Conservation (phyloP, 2,888 invertebrate species). For the Sipha maydis region DNA sequence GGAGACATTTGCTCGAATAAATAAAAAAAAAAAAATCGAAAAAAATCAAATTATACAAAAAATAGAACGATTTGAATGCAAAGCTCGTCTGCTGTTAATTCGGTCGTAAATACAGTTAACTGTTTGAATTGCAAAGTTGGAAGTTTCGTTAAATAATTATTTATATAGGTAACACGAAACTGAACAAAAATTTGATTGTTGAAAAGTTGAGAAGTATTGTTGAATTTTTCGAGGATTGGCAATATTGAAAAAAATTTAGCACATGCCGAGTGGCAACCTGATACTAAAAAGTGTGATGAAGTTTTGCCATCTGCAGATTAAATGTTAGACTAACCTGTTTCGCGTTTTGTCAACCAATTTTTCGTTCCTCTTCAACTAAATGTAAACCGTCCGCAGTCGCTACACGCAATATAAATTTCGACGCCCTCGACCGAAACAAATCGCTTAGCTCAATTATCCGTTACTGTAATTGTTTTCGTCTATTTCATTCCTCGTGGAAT, state of each 20-base stretch:
- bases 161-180: too few relatives aligned
- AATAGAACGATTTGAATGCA: not conserved
- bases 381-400: not conserved
- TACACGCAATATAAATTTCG: constrained; percentile 2
- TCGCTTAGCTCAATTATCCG: constrained; percentile 38
- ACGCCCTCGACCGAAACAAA: constrained; percentile 41
- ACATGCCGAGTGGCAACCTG: not conserved
- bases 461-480: not conserved
- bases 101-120: not conserved
- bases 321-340: not conserved
- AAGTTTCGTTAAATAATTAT: not conserved
- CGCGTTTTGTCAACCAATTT: constrained; percentile 3
- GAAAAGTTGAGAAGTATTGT: too few relatives aligned
- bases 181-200: too few relatives aligned
- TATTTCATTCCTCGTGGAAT: not conserved
- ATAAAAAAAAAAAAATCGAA: too few relatives aligned
- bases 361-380: not conserved
- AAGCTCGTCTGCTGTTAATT: not conserved
- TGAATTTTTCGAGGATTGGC: too few relatives aligned
- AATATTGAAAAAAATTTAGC: not conserved
- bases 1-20: too few relatives aligned
- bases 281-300: not conserved
- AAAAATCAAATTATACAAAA: too few relatives aligned
- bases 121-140: not conserved
- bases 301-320: not conserved